Evolutionary conservation across 1,140 invertebrate genomes (phyloP).

Genomic region (Nephila pilipes): DNA sequence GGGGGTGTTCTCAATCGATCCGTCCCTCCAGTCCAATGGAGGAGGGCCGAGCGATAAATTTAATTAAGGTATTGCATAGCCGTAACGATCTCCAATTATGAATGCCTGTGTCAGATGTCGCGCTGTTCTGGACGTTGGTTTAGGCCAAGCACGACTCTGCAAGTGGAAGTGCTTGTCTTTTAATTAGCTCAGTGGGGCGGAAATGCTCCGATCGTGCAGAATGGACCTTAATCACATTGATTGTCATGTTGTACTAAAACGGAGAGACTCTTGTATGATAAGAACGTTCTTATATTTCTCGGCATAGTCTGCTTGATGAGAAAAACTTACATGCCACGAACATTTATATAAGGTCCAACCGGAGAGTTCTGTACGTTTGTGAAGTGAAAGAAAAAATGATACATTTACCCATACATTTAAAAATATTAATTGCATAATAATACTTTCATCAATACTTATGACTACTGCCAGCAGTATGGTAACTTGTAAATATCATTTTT

Average conservation of each 20-base stretch:
- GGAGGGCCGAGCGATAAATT: not conserved
- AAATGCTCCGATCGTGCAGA: not conserved
- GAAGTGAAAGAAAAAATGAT: no score
- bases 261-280: no score
- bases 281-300: no score
- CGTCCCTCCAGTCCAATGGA: not conserved
- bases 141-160: not conserved
- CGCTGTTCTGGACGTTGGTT: not conserved
- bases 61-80: slow-evolving; percentile 42
- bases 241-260: not conserved
- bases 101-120: slow-evolving; percentile 38
- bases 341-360: no score
- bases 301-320: no score
- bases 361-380: no score
- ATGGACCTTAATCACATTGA: not conserved
- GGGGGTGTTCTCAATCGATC: not conserved
- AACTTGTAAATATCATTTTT: no score
- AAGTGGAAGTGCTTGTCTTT: not conserved
- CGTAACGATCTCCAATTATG: slow-evolving; percentile 23
- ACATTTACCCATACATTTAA: no score
- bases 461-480: no score
- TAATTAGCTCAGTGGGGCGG: not conserved
- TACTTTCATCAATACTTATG: no score
- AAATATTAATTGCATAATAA: no score
- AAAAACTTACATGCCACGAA: no score